Evolutionary conservation across 2,888 invertebrate species (phyloP).

Genomic region (Blastobasis lacticolella): DNA sequence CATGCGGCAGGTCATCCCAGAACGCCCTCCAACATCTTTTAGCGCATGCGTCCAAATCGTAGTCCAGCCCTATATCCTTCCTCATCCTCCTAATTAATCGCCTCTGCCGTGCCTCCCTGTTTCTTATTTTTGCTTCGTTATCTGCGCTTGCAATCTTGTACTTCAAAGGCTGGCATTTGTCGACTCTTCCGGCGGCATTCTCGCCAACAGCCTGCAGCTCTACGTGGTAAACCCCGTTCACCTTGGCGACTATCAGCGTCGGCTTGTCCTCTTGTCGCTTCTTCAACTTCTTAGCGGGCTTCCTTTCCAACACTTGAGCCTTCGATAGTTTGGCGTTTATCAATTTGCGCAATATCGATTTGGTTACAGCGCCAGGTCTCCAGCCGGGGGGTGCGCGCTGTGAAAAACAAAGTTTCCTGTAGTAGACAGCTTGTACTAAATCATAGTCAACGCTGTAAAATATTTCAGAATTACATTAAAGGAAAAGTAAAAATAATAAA

Average conservation of each 20-base stretch:
- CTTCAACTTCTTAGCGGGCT: constrained; percentile 32
- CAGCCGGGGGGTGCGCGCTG: constrained; percentile 29
- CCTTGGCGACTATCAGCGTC: constrained; percentile 42
- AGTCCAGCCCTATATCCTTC: too few relatives aligned
- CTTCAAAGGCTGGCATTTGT: constrained; percentile 35
- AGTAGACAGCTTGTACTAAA: too few relatives aligned
- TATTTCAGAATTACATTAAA: too few relatives aligned
- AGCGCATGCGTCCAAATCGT: too few relatives aligned
- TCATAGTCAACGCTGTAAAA: too few relatives aligned
- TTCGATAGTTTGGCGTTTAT: constrained; percentile 36
- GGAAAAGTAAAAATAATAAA: too few relatives aligned
- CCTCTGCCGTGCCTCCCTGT: constrained; percentile 24
- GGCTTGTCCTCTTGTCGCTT: constrained; percentile 42
- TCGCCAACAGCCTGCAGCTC: constrained; percentile 41
- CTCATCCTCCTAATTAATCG: constrained; percentile 18
- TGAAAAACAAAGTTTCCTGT: too few relatives aligned
- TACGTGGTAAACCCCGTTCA: constrained; percentile 45
- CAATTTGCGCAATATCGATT: constrained; percentile 39
- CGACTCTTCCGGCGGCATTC: constrained; percentile 18
- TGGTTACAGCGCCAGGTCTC: constrained; percentile 59
- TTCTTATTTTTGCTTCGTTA: constrained; percentile 34
- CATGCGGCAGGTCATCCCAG: too few relatives aligned
- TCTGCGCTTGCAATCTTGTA: constrained; percentile 43
- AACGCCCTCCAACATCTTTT: too few relatives aligned
- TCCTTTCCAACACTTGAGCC: constrained; percentile 18